Evolutionary conservation across 2,113 vertebrate genomes (phyloP).

Genomic region (Pyxicephalus adspersus): DNA sequence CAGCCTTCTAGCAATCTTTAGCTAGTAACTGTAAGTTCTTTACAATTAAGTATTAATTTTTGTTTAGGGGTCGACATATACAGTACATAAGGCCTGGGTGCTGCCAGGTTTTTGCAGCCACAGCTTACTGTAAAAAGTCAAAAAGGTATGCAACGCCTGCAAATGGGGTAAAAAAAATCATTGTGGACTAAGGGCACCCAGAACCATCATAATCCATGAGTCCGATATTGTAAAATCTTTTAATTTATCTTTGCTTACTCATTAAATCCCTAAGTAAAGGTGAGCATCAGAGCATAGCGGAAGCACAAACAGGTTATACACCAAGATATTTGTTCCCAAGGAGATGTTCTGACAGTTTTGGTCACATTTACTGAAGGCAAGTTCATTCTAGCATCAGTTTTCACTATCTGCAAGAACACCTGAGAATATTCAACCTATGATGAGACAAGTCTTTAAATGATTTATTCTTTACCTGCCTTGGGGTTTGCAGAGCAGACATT

Average conservation of each 20-base stretch:
- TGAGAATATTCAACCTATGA: neutral
- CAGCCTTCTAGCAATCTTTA: too few relatives aligned
- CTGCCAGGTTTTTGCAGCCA: too few relatives aligned
- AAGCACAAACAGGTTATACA: neutral
- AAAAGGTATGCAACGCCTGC: too few relatives aligned
- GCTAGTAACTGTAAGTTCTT: too few relatives aligned
- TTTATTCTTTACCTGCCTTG: conserved; percentile 23
- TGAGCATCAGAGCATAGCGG: neutral
- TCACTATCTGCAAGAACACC: neutral
- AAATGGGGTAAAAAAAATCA: too few relatives aligned
- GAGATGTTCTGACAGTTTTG: neutral
- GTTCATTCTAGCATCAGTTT: neutral
- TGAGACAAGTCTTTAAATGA: conserved; percentile 6
- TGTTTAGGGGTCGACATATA: too few relatives aligned
- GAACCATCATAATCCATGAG: too few relatives aligned
- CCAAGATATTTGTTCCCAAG: neutral
- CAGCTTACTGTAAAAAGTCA: too few relatives aligned
- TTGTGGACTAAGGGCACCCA: too few relatives aligned
- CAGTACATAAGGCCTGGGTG: too few relatives aligned
- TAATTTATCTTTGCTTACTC: neutral
- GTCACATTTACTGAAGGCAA: neutral
- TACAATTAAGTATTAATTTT: too few relatives aligned
- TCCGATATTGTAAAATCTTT: neutral
- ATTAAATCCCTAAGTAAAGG: conserved; percentile 1
- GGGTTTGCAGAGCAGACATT: neutral